Base-by-base conservation (phyloP, 1,140 invertebrate genomes). In the Pseudomyrmex dendroicus region DNA sequence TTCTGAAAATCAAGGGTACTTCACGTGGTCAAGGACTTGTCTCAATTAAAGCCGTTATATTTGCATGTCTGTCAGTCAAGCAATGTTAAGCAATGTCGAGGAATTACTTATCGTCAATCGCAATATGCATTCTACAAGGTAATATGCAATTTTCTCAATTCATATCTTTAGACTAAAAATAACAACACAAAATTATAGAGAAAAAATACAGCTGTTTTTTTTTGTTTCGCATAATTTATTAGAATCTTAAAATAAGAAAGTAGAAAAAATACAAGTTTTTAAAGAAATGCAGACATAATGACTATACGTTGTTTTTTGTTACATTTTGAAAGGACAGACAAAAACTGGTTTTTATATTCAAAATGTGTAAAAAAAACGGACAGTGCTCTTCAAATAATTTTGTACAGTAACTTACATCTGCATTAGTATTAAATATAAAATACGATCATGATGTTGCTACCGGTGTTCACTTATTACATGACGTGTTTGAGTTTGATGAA, bases 1-100 rank as follows among this genome's bases (percentile, higher is more conserved):
- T 73, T 85, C 22, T 63, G 62, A 44, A 66, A 80, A 86, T 66
- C 54, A 73, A 66, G 56, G 64, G 15, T 46, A 17, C 9, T 20
- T 17, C 25, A 48, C 2, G 57, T 66, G 61, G n/a, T 64, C 76
- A 86, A 74, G 63, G 76, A 20, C 20, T 8, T 35, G 44, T 12
- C 9, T 44, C 52, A 17, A 66, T 35, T 46, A 22, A 13, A 46
- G 13, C 20, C n/a, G 12, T 59, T 48, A 25, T 35, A 9, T 13
- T 64, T 35, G 52, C 62, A 54, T 22, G 56, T 54, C 56, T n/a
- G 35, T 12, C 48, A 63, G n/a, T 72, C 50, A 35, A n/a, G n/a
- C n/a, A n/a, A n/a, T n/a, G 17, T 80, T 59, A 59, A 72, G 54
- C 54, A 80, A 80, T 48, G 35, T 57, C 64, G 66, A 59, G 74